These are phyloP conservation scores for Papilio xuthus DNA, from an alignment of 1,140 invertebrate species.

Conservation along the genomic window DNA sequence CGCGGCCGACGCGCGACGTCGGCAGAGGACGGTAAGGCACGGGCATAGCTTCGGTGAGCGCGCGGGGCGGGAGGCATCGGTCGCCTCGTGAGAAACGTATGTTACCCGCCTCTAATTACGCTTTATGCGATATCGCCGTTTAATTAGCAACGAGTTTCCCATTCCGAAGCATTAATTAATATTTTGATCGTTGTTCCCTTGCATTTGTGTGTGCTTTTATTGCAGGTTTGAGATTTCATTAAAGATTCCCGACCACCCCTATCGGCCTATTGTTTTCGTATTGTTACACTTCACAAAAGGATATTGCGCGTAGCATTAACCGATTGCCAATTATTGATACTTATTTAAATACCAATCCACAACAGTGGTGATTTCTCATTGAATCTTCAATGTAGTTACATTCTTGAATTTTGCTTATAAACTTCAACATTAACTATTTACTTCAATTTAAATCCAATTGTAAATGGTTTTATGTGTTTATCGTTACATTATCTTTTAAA, in stretches of 20 bases:
- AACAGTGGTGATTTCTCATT: not conserved
- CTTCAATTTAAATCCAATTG: not conserved
- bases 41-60: not conserved
- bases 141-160: constrained; percentile 80
- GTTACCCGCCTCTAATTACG: constrained; percentile 78
- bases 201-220: constrained; percentile 81
- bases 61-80: constrained; percentile 49
- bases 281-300: constrained; percentile 32
- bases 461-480: no score
- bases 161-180: constrained; percentile 81
- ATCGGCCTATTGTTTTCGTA: constrained; percentile 70
- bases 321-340: not conserved
- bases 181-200: constrained; percentile 78
- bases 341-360: not conserved
- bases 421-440: no score
- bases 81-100: constrained; percentile 76
- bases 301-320: not conserved
- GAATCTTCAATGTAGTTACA: no score
- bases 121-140: constrained; percentile 80
- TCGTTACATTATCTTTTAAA: not conserved
- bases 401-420: no score
- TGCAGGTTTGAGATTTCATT: constrained; percentile 79
- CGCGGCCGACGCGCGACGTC: constrained; percentile 35
- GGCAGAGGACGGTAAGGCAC: constrained; percentile 47
- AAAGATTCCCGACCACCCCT: constrained; percentile 79